Percentiles rank a stretch among this genome's conserved stretches.
Evolutionary conservation across 2,888 invertebrate genomes (phyloP).

Genomic region (Chelonus formosanus): DNA sequence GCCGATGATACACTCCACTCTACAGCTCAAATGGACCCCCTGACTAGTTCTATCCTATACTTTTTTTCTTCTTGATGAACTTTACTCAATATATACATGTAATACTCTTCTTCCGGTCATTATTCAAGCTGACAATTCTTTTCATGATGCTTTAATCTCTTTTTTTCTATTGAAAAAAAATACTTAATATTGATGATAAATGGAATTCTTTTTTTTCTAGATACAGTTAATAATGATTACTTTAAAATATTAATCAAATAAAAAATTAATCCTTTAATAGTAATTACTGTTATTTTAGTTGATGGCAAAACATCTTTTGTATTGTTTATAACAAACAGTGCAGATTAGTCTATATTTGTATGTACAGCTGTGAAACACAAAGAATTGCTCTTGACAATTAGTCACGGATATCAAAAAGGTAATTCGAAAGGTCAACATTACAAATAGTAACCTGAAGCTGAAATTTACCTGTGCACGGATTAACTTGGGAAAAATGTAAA

Average conservation of each 20-base stretch:
- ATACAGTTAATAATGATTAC: too few species aligned
- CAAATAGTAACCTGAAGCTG: neutral
- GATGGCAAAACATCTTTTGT: too few species aligned
- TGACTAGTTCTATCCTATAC: conserved; percentile 19
- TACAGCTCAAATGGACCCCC: conserved; percentile 26
- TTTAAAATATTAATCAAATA: too few species aligned
- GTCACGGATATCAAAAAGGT: conserved; percentile 41
- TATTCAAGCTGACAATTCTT: conserved; percentile 13
- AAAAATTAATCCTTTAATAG: too few species aligned
- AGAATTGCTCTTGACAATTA: conserved; percentile 34
- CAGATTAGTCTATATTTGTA: too few species aligned
- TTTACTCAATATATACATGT: conserved; percentile 28
- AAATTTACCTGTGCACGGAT: neutral
- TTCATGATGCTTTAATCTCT: neutral
- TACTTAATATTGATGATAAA: too few species aligned
- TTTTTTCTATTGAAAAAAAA: neutral
- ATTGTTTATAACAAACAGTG: too few species aligned
- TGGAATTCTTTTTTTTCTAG: too few species aligned
- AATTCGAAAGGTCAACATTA: conserved; percentile 21
- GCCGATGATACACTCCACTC: conserved; percentile 44
- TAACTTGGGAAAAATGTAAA: conserved; percentile 40
- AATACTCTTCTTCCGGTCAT: conserved; percentile 34
- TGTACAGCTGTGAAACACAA: conserved; percentile 3
- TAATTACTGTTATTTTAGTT: too few species aligned
- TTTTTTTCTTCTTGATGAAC: conserved; percentile 17